Evolutionary conservation across 1,140 invertebrate genomes (phyloP).

Genomic region (Luehdorfia chinensis): DNA sequence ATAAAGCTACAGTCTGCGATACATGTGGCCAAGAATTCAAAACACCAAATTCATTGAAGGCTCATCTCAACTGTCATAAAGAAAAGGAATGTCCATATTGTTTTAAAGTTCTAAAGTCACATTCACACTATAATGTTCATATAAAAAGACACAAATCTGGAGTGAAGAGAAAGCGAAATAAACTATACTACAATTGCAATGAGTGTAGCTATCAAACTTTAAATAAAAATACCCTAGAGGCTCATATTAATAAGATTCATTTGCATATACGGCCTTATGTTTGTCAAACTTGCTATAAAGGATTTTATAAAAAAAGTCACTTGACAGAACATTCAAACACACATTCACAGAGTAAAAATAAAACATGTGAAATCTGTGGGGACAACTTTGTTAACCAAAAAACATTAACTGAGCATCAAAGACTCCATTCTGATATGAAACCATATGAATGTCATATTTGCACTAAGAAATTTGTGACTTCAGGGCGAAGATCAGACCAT

Average conservation of each 20-base stretch:
- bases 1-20: conserved; percentile 29
- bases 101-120: conserved; percentile 34
- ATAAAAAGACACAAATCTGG: conserved; percentile 19
- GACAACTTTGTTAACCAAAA: conserved; percentile 40
- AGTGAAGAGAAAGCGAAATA: conserved; percentile 23
- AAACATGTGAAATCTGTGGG: conserved; percentile 52
- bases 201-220: conserved; percentile 41
- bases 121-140: conserved; percentile 28
- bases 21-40: conserved; percentile 31
- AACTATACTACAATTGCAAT: conserved; percentile 31
- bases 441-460: conserved; percentile 51
- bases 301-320: conserved; percentile 54
- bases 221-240: conserved; percentile 43
- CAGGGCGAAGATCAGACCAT: conserved; percentile 48
- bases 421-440: conserved; percentile 39
- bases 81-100: conserved; percentile 37
- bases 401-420: conserved; percentile 47
- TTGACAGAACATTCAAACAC: conserved; percentile 39
- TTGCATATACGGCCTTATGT: conserved; percentile 37
- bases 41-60: conserved; percentile 22
- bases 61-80: conserved; percentile 26
- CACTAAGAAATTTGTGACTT: conserved; percentile 41
- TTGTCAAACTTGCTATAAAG: conserved; percentile 45
- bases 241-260: conserved; percentile 50
- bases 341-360: conserved; percentile 35